phyloP scores from a whole-genome alignment of 2,888 invertebrate species.

The Odontocerum albicorne region DNA sequence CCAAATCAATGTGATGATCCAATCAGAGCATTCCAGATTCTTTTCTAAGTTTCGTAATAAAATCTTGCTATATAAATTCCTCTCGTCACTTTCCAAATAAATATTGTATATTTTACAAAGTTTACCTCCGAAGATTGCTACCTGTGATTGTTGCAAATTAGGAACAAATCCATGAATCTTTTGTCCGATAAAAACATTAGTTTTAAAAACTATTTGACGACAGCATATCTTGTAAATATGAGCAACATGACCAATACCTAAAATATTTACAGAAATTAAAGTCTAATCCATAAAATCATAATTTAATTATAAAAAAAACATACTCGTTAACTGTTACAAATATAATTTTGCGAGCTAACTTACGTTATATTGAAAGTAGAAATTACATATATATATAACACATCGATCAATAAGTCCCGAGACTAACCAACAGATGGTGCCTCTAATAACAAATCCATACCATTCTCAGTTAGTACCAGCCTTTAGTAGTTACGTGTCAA shows the following conservation, averaged over 20 bases:
- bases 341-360: too few species aligned
- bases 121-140: conserved; percentile 62
- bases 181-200: conserved; percentile 49
- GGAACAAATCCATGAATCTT: conserved; percentile 61
- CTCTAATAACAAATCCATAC: too few species aligned
- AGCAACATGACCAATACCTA: conserved; percentile 59
- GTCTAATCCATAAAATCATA: too few species aligned
- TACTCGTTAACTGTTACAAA: too few species aligned
- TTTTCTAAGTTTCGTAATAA: conserved; percentile 35
- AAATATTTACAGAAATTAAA: too few species aligned
- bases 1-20: conserved; percentile 66
- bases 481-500: too few species aligned
- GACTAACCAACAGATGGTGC: too few species aligned
- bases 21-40: conserved; percentile 49
- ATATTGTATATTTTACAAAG: conserved; percentile 47
- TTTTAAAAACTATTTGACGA: conserved; percentile 39
- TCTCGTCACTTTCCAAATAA: conserved; percentile 23
- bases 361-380: too few species aligned
- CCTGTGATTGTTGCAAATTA: conserved; percentile 40
- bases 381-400: too few species aligned
- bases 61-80: conserved; percentile 29
- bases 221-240: conserved; percentile 44
- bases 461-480: too few species aligned
- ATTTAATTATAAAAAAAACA: too few species aligned
- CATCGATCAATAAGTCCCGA: too few species aligned